Percentiles rank a stretch among this genome's conserved stretches.
Conservation (phyloP, 2,797 vertebrate species). For the Sebastes miniatus region DNA sequence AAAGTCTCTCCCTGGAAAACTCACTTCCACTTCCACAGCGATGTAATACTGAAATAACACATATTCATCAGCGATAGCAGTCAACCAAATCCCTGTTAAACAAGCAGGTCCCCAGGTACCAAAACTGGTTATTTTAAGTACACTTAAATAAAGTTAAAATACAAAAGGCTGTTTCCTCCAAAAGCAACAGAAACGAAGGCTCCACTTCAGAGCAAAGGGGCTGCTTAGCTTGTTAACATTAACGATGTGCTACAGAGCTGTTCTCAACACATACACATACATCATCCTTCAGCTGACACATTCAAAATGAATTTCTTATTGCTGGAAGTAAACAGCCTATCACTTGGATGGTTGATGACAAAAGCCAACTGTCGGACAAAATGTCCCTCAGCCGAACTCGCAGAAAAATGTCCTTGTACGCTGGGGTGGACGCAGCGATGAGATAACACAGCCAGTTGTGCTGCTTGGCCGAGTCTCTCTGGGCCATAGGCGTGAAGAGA, state of each 20-base stretch:
- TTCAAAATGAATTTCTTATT: constrained; percentile 43
- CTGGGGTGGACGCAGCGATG: constrained; percentile 61
- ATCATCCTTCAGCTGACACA: constrained; percentile 42
- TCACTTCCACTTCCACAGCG: constrained; percentile 61
- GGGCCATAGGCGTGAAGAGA: constrained; percentile 84
- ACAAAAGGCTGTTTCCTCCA: constrained; percentile 11
- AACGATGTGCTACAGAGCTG: constrained; percentile 40
- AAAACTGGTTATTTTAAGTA: constrained; percentile 38
- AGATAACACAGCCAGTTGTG: constrained; percentile 79
- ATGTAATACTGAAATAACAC: constrained; percentile 60
- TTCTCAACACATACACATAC: constrained; percentile 52
- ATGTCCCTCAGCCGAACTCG: constrained; percentile 58
- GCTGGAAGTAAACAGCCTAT: constrained; percentile 35
- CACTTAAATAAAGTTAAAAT: constrained; percentile 22
- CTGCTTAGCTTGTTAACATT: constrained; percentile 58
- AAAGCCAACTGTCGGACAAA: constrained; percentile 51
- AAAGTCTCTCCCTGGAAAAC: constrained; percentile 50
- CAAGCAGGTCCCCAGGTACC: constrained; percentile 22
- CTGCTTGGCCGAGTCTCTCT: constrained; percentile 76
- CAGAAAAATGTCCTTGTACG: constrained; percentile 66
- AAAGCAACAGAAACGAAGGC: constrained; percentile 34
- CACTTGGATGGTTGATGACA: constrained; percentile 25
- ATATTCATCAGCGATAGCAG: constrained; percentile 58
- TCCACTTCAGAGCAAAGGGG: constrained; percentile 21
- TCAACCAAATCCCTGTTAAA: constrained; percentile 56